phyloP scores from a whole-genome alignment of 2,888 invertebrate species.

The Panopea generosa region DNA sequence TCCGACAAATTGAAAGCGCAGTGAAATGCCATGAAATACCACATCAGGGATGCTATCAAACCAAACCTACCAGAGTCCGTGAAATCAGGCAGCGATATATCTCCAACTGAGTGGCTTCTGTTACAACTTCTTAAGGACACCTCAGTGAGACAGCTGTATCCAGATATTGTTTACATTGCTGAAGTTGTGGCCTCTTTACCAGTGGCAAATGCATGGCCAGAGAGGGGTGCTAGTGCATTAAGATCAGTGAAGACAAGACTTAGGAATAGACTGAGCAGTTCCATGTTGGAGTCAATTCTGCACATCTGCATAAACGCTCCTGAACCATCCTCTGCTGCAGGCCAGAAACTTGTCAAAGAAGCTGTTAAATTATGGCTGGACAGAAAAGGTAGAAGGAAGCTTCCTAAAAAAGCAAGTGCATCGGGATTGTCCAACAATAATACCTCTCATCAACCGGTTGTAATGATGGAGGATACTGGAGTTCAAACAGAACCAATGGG shows the following conservation, averaged over 20 bases:
- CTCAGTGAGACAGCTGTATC: constrained; percentile 20
- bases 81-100: background rate
- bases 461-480: too few species aligned
- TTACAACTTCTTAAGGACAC: constrained; percentile 12
- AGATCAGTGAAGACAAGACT: constrained; percentile 45
- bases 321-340: background rate
- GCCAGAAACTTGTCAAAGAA: background rate
- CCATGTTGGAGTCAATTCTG: constrained; percentile 7
- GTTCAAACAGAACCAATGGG: too few species aligned
- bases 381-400: constrained; percentile 1
- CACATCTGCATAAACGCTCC: constrained; percentile 15
- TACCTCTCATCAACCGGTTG: too few species aligned
- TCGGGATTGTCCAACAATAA: constrained; percentile 11
- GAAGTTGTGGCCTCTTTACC: constrained; percentile 51
- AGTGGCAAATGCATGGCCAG: constrained; percentile 62
- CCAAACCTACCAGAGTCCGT: constrained; percentile 17
- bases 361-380: constrained; percentile 4
- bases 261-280: constrained; percentile 26
- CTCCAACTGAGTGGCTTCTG: constrained; percentile 30
- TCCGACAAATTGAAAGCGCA: constrained; percentile 23
- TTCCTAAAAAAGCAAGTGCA: too few species aligned
- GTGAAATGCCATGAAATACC: constrained; percentile 35
- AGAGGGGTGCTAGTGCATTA: constrained; percentile 54
- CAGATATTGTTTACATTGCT: constrained; percentile 19
- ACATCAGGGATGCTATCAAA: constrained; percentile 13